Base-by-base conservation (phyloP, 2,113 vertebrate genomes). In the Zosterops japonicus region DNA sequence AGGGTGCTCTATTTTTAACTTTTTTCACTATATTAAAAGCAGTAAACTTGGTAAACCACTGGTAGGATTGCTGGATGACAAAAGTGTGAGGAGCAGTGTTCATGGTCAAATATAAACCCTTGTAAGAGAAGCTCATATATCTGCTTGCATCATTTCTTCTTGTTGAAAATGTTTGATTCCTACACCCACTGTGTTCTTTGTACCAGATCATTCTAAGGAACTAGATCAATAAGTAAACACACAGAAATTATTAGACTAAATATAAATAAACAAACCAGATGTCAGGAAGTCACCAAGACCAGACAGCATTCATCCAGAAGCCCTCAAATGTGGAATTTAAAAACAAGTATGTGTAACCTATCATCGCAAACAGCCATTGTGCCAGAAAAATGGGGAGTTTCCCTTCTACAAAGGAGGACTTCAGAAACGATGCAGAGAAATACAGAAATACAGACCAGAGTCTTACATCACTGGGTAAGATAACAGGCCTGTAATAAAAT, bases 191-290 rank as follows among this genome's bases (percentile, higher is more conserved):
- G 53, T 22, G 41, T 59, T 90, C 79, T 81, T 86, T 92, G 79
- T 79, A 83, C 9, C 70, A 77, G 31, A 74, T 35, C 5, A 8
- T 59, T 94, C 55, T 93, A 89, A 93, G 83, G 83, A 95, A 86
- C 63, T 67, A 63, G 79, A 96, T 90, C 92, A 92, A 83, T 89
- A 97, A 83, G 63, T 77, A 94, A 95, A 88, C 79, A 93, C 53
- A 79, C 49, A 93, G 74, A 84, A 93, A 93, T 42, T 75, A 89
- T 87, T 53, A 95, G 90, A 95, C 93, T 96, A 94, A 95, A 96
- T 95, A 96, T 75, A 94, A 95, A 95, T 83, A 96, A 95, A 93
- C 86, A 90, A 83, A 52, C 89, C 44, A 55, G 42, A 94, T 79
- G 80, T 67, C 93, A 94, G 86, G 89, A 97, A 95, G 88, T 81